phyloP scores from a whole-genome alignment of 1,140 invertebrate species.

The Brachionus calyciflorus region DNA sequence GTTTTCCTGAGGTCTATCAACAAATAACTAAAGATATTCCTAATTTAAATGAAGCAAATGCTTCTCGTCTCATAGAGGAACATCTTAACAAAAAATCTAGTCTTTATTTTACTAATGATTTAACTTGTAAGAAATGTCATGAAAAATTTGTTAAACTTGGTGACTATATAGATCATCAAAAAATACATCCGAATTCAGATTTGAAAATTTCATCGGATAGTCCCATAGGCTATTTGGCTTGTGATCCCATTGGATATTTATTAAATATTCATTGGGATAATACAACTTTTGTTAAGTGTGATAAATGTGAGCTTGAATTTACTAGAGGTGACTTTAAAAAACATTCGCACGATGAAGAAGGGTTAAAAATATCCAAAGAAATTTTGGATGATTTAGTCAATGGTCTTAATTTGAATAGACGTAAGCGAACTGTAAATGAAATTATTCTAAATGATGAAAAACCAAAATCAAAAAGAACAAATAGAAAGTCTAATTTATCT shows the following conservation, averaged over 20 bases:
- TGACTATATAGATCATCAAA: background rate
- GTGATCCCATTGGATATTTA: constrained; percentile 5
- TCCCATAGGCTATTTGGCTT: background rate
- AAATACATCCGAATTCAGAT: background rate
- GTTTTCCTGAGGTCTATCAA: background rate
- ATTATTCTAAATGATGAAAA: too few species aligned
- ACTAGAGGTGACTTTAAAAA: too few species aligned
- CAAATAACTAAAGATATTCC: background rate
- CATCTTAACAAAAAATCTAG: background rate
- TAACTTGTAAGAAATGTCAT: background rate
- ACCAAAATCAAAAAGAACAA: too few species aligned
- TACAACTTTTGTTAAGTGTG: too few species aligned
- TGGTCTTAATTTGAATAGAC: too few species aligned
- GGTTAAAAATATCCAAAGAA: too few species aligned
- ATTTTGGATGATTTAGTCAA: too few species aligned
- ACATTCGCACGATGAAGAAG: too few species aligned
- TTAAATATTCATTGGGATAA: background rate
- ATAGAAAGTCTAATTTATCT: too few species aligned
- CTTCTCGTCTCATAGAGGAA: background rate
- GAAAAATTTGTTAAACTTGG: background rate
- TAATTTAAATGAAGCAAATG: background rate
- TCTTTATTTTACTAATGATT: background rate
- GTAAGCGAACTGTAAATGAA: too few species aligned
- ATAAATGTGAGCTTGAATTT: too few species aligned
- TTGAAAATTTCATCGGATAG: too few species aligned